phyloP scores from a whole-genome alignment of 1,140 invertebrate genomes.

The Drosophila sucinea region DNA sequence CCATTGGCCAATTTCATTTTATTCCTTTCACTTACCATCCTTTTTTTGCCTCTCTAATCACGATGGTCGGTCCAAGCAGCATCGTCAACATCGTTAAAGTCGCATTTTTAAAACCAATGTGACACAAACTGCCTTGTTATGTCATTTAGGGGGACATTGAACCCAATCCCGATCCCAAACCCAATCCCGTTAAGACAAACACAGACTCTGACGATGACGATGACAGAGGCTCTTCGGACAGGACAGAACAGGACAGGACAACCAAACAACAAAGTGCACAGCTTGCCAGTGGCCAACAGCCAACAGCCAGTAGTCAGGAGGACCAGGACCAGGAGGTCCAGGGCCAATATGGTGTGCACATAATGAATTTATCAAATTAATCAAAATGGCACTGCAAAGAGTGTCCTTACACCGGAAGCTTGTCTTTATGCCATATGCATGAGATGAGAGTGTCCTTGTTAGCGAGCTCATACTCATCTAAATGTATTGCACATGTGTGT shows the following conservation, averaged over 20 bases:
- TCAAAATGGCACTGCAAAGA: conserved; percentile 66
- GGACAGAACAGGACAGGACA: conserved; percentile 9
- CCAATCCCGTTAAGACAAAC: conserved; percentile 32
- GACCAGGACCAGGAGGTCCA: conserved; percentile 19
- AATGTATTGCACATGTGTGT: conserved; percentile 24
- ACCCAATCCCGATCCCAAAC: conserved; percentile 50
- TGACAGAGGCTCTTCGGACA: conserved; percentile 17
- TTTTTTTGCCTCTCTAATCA: conserved; percentile 6
- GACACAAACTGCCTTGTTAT: conserved; percentile 72
- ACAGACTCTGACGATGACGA: conserved; percentile 8
- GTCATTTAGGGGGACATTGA: conserved; percentile 70
- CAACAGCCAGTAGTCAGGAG: background rate
- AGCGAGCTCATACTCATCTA: conserved; percentile 17
- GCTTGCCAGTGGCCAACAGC: conserved; percentile 18
- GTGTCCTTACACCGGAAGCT: conserved; percentile 55
- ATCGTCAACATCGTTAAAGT: conserved; percentile 68
- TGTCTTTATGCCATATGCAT: conserved; percentile 30
- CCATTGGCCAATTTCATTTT: conserved; percentile 42
- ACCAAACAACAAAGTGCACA: conserved; percentile 47
- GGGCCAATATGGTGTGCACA: conserved; percentile 72
- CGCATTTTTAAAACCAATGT: conserved; percentile 75
- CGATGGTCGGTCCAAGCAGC: background rate
- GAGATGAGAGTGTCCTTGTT: conserved; percentile 19
- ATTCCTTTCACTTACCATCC: background rate
- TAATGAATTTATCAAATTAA: conserved; percentile 82